phyloP scores from a whole-genome alignment of 1,140 invertebrate genomes.

The Daktulosphaira vitifoliae region DNA sequence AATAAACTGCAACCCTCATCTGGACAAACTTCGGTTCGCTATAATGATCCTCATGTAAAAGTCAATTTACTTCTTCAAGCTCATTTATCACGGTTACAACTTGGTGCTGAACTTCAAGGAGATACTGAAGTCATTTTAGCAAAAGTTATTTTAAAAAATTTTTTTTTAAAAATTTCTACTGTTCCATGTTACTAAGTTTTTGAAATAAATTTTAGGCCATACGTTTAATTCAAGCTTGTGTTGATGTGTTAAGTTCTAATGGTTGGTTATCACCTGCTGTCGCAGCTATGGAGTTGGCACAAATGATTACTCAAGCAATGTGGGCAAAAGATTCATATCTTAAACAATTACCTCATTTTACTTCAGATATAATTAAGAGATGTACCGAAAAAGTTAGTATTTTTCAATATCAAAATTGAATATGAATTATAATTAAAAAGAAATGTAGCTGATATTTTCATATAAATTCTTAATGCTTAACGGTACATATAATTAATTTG shows the following conservation, averaged over 20 bases:
- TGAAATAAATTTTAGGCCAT: conserved; percentile 49
- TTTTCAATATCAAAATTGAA: not conserved
- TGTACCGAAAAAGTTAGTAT: conserved; percentile 71
- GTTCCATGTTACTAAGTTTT: not conserved
- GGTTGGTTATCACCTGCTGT: conserved; percentile 97
- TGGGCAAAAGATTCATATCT: conserved; percentile 98
- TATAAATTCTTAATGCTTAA: too few relatives aligned
- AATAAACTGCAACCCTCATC: conserved; percentile 59
- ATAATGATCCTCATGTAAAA: conserved; percentile 96
- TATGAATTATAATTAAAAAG: not conserved
- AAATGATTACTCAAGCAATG: conserved; percentile 99
- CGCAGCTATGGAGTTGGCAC: conserved; percentile 97
- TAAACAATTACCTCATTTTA: conserved; percentile 95
- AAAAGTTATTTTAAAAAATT: conserved; percentile 48
- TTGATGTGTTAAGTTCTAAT: conserved; percentile 95
- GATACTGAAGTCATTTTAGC: conserved; percentile 87
- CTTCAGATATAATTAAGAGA: conserved; percentile 75
- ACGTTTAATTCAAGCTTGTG: conserved; percentile 93
- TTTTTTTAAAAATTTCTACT: not conserved
- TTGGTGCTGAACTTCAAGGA: conserved; percentile 91
- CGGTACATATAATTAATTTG: too few relatives aligned
- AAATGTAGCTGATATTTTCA: too few relatives aligned
- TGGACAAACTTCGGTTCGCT: conserved; percentile 56
- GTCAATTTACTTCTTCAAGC: conserved; percentile 93
- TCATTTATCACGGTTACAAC: conserved; percentile 85